These are phyloP conservation scores for Ailurus styani DNA, from an alignment of 2,113 vertebrate genomes.

Conservation along the genomic window DNA sequence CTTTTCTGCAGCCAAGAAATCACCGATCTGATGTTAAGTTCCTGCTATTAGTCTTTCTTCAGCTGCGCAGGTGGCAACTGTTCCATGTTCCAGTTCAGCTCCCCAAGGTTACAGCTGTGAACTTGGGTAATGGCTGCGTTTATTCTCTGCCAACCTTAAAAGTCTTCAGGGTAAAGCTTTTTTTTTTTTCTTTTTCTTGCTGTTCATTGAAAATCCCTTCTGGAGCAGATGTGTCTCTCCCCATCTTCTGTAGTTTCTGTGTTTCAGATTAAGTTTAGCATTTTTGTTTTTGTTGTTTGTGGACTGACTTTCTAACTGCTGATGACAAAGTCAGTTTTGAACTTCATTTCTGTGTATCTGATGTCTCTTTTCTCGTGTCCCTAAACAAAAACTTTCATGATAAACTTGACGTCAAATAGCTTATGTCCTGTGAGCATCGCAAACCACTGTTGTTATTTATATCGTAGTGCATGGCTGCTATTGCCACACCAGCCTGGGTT, in stretches of 20 bases:
- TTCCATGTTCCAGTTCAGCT: conserved; percentile 66
- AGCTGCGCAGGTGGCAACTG: conserved; percentile 48
- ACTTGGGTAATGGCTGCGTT: conserved; percentile 58
- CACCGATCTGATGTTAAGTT: conserved; percentile 59
- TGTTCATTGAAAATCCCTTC: conserved; percentile 44
- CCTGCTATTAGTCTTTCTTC: conserved; percentile 62
- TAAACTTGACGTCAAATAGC: neutral
- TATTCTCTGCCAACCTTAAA: conserved; percentile 56
- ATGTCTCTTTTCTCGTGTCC: neutral
- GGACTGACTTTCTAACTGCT: neutral
- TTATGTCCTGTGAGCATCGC: neutral
- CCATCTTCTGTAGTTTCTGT: neutral
- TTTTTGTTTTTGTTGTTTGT: neutral
- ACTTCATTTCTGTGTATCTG: neutral
- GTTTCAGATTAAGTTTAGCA: neutral
- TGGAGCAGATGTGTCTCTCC: conserved; percentile 9
- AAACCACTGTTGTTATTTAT: neutral
- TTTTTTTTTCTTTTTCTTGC: neutral
- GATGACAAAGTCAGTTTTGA: neutral
- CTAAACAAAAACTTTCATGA: neutral
- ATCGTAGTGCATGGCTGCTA: neutral
- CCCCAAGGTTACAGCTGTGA: conserved; percentile 66
- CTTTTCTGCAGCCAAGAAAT: conserved; percentile 65
- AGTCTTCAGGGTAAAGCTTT: conserved; percentile 46
- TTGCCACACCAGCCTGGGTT: neutral